Base-by-base conservation (phyloP, 2,797 vertebrate genomes). In the Urophycis tenuis region DNA sequence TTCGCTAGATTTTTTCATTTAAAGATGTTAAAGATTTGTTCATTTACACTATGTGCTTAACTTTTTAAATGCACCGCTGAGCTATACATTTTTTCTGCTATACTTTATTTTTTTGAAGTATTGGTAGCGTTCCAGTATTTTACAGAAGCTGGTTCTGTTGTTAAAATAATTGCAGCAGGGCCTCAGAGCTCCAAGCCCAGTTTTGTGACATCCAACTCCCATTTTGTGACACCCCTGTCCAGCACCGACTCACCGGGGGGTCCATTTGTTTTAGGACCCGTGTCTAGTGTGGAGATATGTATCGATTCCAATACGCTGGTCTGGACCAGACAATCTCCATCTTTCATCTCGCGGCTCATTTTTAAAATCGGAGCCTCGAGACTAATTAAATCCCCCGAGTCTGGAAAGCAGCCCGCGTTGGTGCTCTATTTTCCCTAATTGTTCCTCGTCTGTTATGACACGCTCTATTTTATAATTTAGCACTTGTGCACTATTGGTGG, bases 211-310 rank as follows among this genome's bases (percentile, higher is more conserved):
- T n/a, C n/a, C n/a, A n/a, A n/a, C n/a, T n/a, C n/a, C n/a, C n/a
- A n/a, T n/a, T n/a, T n/a, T n/a, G n/a, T n/a, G n/a, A n/a, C n/a
- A n/a, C n/a, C n/a, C n/a, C n/a, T n/a, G n/a, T n/a, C n/a, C n/a
- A n/a, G n/a, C n/a, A n/a, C n/a, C n/a, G n/a, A n/a, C n/a, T n/a
- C n/a, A n/a, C n/a, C n/a, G n/a, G n/a, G 53, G 53, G 53, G 14
- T 7, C 60, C n/a, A 10, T 29, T 64, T 64, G 19, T 22, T 64
- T 64, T 25, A n/a, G 19, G 45, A 64, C 60, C 60, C 9, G 15
- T 64, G n/a, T 64, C 60, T 64, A n/a, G 60, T 64, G 25, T 64
- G 60, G 22, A 64, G 60, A 64, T 64, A 19, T 64, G n/a, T 64
- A 64, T 64, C 2, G 60, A n/a, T 64, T n/a, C 60, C 22, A n/a